Conservation (phyloP, 2,888 invertebrate species). For the Cordylochernes scorpioides region DNA sequence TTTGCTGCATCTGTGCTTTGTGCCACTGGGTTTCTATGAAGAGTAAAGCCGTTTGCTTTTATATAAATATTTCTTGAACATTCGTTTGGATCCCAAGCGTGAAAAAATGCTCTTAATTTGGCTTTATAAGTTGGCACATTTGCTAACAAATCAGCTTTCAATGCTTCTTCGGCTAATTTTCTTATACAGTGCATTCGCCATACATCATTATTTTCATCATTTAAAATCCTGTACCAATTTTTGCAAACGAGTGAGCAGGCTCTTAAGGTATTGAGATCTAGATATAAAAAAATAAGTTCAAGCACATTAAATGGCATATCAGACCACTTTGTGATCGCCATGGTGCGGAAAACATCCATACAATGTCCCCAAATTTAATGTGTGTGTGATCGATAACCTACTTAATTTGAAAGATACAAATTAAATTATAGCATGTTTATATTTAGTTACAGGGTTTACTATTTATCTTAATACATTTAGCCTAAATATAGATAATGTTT, state of each 20-base stretch:
- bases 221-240: slow-evolving; percentile 64
- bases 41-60: slow-evolving; percentile 82
- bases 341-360: no score
- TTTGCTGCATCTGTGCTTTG: slow-evolving; percentile 79
- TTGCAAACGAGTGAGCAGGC: slow-evolving; percentile 77
- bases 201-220: slow-evolving; percentile 77
- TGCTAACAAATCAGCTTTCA: slow-evolving; percentile 68
- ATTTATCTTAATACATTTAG: no score
- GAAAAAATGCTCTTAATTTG: slow-evolving; percentile 69
- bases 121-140: slow-evolving; percentile 70
- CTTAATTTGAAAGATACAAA: no score
- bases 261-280: slow-evolving; percentile 54
- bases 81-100: slow-evolving; percentile 91
- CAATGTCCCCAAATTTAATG: no score
- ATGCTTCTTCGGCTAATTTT: slow-evolving; percentile 54
- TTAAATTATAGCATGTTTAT: no score
- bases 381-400: no score
- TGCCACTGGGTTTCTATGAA: slow-evolving; percentile 91
- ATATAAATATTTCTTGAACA: slow-evolving; percentile 90
- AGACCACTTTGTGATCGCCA: slow-evolving; percentile 14
- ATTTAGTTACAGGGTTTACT: no score
- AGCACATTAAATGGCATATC: slow-evolving; percentile 45
- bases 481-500: no score
- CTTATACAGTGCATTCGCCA: slow-evolving; percentile 72
- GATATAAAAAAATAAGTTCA: slow-evolving; percentile 69